A percentile compares a stretch with the other conserved stretches of the same genome.
phyloP scores from a whole-genome alignment of 2,113 vertebrate genomes.

The Calonectris borealis region DNA sequence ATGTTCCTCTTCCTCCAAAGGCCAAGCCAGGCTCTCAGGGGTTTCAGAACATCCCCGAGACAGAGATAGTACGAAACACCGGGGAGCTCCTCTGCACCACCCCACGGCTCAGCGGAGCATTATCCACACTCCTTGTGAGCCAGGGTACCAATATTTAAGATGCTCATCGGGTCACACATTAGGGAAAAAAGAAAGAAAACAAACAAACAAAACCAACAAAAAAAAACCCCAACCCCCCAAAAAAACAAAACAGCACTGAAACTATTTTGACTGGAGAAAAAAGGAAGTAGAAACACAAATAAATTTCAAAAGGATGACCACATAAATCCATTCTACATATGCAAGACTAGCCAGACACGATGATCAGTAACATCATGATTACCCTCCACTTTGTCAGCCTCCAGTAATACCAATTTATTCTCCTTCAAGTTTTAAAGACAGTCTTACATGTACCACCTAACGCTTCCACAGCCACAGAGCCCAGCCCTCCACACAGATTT shows the following conservation, averaged over 20 bases:
- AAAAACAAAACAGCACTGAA: not conserved
- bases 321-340: not conserved
- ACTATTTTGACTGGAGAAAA: not conserved
- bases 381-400: not conserved
- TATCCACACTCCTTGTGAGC: not conserved
- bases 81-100: not conserved
- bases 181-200: not conserved
- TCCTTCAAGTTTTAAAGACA: not conserved
- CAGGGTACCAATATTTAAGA: not conserved
- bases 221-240: too few species aligned
- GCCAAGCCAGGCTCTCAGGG: not conserved
- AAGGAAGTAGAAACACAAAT: not conserved
- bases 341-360: not conserved
- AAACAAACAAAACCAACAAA: too few species aligned
- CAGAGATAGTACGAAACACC: not conserved
- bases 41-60: not conserved
- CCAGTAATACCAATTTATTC: not conserved
- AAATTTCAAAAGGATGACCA: not conserved
- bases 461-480: accelerated
- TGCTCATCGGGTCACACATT: not conserved
- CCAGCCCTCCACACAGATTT: not conserved
- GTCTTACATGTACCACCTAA: not conserved
- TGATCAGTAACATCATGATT: not conserved
- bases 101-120: not conserved
- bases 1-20: not conserved